Conservation (phyloP, 2,113 vertebrate genomes). For the Callithrix jacchus region DNA sequence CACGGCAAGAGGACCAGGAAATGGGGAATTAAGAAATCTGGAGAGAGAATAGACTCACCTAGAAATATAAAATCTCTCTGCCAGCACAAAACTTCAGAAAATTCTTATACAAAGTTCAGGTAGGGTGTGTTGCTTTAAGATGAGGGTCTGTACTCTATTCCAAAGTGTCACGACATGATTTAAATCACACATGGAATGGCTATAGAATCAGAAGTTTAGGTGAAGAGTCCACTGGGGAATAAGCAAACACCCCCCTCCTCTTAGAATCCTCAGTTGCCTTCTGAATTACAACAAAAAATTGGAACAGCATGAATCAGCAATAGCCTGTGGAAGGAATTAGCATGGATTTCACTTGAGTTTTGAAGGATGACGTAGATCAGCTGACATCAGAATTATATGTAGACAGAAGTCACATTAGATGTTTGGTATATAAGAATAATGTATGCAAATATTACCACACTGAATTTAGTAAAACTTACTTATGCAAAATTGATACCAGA, state of each 20-base stretch:
- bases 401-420: background rate
- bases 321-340: background rate
- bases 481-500: background rate
- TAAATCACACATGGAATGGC: background rate
- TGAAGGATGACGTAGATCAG: background rate
- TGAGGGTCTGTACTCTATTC: background rate
- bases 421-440: background rate
- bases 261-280: accelerated
- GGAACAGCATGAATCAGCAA: background rate
- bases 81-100: background rate
- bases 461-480: background rate
- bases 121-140: background rate
- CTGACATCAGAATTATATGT: background rate
- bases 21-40: background rate
- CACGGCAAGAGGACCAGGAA: background rate
- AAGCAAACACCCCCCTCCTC: accelerated
- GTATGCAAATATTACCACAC: background rate
- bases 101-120: background rate
- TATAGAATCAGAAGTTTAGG: background rate
- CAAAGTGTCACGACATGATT: background rate
- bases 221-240: background rate
- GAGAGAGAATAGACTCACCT: background rate
- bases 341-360: background rate
- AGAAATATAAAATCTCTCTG: background rate
- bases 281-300: background rate